Evolutionary conservation across 2,888 invertebrate species (phyloP), one percentile per base, ranked within the genome.

Genomic region (Tuta absoluta): DNA sequence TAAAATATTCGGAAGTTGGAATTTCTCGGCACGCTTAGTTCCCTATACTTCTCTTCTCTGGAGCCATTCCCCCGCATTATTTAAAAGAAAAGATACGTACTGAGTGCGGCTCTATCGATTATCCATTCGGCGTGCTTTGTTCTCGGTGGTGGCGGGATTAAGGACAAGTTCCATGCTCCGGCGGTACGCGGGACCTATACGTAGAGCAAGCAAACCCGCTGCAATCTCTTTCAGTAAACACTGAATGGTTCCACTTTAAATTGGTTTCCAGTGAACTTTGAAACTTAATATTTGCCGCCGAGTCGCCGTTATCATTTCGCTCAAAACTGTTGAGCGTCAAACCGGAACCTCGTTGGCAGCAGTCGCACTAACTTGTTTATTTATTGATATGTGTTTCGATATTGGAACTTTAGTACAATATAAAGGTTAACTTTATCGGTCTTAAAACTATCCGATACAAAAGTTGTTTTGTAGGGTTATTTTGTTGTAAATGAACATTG

Each of bases 21-120:
- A 61, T 61, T 61, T 24, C 61, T 17, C 61, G 61, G 49, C 12
- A n/a, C 49, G 48, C 51, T 14, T 59, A 21, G 60, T 59, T 53
- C 23, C 61, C 48, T 66, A 68, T 68, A 66, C 75, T 75, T 72
- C n/a, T 64, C 68, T 66, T 66, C 56, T 21, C n/a, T 33, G 66
- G 67, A 24, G 51, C 62, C 64, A 63, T 68, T 71, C 66, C 62
- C 67, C 69, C 71, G 74, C 76, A 74, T 78, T 81, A 79, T 81
- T 82, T 78, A 77, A 76, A 79, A 77, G 73, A 74, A 75, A 69
- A 75, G 74, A 77, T 79, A 81, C 74, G 59, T 66, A 81, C 74
- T 74, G 66, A 62, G 76, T 75, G 77, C 72, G 74, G 73, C 71
- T 74, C 69, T 73, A 83, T 86, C 75, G 84, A 85, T 84, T 85